Percentiles rank a stretch among this genome's conserved stretches.
phyloP scores from a whole-genome alignment of 2,888 invertebrate species.

The Thysanoteuthis rhombus region DNA sequence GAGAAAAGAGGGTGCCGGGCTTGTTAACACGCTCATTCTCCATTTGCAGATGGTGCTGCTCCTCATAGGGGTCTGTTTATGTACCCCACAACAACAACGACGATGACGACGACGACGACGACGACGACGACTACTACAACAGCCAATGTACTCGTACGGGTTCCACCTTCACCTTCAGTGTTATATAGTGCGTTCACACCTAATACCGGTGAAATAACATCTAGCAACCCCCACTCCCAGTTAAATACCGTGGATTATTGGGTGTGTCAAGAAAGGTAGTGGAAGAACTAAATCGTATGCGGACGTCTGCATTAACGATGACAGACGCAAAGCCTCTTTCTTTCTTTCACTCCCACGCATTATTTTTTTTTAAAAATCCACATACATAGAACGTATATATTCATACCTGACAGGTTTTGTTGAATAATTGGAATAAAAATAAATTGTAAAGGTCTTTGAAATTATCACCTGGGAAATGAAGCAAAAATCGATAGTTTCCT shows the following conservation, averaged over 20 bases:
- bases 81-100: background rate
- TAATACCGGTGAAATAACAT: background rate
- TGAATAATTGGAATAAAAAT: no score
- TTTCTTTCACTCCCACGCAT: background rate
- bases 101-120: background rate
- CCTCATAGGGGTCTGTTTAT: background rate
- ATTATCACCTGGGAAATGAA: no score
- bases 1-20: background rate
- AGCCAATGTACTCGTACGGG: background rate
- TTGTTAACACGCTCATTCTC: background rate
- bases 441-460: no score
- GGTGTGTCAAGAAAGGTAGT: background rate
- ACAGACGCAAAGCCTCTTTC: background rate
- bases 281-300: background rate
- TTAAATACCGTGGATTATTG: conserved; percentile 12
- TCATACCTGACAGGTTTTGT: no score
- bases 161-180: background rate
- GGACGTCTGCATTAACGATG: background rate
- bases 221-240: background rate
- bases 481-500: no score
- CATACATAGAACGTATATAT: no score
- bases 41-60: background rate
- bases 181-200: background rate
- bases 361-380: background rate
- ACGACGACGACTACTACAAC: background rate